A percentile compares a stretch with the other conserved stretches of the same genome.
Evolutionary conservation across 2,797 vertebrate species (phyloP).

Genomic region (Cossypha dichroa): DNA sequence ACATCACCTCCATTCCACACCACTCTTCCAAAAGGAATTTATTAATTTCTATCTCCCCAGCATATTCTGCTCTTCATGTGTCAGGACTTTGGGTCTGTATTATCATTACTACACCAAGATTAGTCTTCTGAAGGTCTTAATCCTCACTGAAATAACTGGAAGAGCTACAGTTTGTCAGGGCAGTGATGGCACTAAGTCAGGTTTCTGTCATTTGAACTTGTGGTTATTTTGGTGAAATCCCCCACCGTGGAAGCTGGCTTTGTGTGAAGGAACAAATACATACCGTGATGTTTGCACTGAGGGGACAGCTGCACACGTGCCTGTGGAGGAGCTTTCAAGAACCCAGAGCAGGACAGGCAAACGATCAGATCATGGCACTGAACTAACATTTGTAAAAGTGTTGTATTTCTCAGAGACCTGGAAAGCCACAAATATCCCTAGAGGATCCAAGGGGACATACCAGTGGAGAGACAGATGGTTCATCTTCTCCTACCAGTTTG

Average conservation of each 20-base stretch:
- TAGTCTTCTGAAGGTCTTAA: neutral
- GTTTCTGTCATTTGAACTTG: neutral
- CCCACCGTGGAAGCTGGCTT: accelerated
- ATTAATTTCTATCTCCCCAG: neutral
- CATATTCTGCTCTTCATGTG: neutral
- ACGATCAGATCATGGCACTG: neutral
- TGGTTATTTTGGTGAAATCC: neutral
- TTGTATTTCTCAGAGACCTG: neutral
- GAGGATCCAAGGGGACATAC: neutral
- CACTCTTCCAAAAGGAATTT: neutral
- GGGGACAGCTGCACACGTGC: accelerated
- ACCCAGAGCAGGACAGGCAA: neutral
- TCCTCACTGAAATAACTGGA: neutral
- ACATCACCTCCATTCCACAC: neutral
- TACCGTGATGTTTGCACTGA: neutral
- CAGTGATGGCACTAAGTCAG: neutral
- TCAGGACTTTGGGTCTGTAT: neutral
- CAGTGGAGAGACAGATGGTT: neutral
- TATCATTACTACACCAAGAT: neutral
- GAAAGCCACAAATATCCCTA: neutral
- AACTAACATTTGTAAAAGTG: neutral
- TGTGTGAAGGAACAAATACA: neutral
- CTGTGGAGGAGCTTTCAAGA: neutral
- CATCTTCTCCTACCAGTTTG: neutral
- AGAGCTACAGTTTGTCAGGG: neutral